These are phyloP conservation scores for Umimayanthus kanabou DNA, from an alignment of 92 coral and sea anemone genomes.

Conservation along the genomic window DNA sequence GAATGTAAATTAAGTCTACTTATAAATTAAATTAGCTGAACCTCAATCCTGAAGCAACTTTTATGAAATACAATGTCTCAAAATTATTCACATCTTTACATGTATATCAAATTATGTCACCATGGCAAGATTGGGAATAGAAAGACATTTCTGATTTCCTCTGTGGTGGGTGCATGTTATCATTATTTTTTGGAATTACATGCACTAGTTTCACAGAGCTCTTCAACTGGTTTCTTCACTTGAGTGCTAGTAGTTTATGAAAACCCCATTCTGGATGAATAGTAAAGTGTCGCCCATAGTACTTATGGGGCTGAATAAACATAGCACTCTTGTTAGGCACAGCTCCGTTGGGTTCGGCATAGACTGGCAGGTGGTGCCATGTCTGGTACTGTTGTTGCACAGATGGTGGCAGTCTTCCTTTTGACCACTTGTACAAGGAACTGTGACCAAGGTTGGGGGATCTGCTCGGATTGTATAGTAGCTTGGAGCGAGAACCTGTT, in stretches of 20 bases:
- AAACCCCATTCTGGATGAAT: constrained; percentile 99
- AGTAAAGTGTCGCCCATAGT: constrained; percentile 84
- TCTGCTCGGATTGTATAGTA: constrained; percentile 61
- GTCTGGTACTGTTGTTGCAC: constrained; percentile 86
- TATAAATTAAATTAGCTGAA: too few relatives aligned
- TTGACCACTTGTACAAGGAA: constrained; percentile 65
- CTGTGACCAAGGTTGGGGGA: constrained; percentile 71
- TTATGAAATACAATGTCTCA: too few relatives aligned
- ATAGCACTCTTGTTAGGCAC: constrained; percentile 75
- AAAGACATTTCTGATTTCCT: too few relatives aligned
- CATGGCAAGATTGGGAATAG: too few relatives aligned
- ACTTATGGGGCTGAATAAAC: constrained; percentile 85
- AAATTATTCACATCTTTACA: too few relatives aligned
- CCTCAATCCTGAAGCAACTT: too few relatives aligned
- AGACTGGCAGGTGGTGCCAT: constrained; percentile 97
- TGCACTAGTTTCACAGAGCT: not conserved
- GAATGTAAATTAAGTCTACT: too few relatives aligned
- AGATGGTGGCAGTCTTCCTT: constrained; percentile 57
- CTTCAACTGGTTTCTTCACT: not conserved
- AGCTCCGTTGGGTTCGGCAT: constrained; percentile 62
- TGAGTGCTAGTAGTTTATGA: constrained; percentile 60
- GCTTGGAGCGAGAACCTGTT: constrained; percentile 48
- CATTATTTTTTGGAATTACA: not conserved
- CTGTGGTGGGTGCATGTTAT: too few relatives aligned
- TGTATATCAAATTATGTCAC: too few relatives aligned